Conservation (phyloP, 2,113 vertebrate genomes). For the Perca fluviatilis region DNA sequence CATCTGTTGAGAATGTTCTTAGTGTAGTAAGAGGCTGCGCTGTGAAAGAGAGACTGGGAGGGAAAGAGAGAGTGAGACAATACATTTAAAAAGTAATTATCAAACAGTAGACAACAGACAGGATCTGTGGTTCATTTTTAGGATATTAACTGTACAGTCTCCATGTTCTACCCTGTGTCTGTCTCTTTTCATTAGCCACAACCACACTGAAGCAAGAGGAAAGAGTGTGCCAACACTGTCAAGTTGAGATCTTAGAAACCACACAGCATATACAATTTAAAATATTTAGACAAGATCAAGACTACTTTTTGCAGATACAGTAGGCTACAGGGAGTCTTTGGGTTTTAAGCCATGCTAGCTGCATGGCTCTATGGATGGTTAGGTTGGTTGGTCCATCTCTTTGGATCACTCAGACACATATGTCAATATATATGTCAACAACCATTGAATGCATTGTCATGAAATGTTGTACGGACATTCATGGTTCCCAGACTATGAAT, state of each 20-base stretch:
- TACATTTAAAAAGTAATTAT: conserved; percentile 52
- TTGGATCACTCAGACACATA: too few species aligned
- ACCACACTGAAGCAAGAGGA: not conserved
- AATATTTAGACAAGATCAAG: not conserved
- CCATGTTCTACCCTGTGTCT: conserved; percentile 11
- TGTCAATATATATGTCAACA: too few species aligned
- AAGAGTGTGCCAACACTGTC: not conserved
- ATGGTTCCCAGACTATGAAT: too few species aligned
- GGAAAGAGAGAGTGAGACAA: conserved; percentile 29
- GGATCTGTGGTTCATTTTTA: conserved; percentile 35
- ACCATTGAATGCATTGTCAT: too few species aligned
- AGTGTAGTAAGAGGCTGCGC: not conserved
- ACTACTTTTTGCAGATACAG: not conserved
- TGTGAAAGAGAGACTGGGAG: conserved; percentile 18
- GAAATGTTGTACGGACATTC: too few species aligned
- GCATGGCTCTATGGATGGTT: not conserved
- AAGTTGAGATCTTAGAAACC: not conserved
- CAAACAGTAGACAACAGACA: conserved; percentile 12
- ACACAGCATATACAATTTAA: not conserved
- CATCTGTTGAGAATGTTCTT: conserved; percentile 39
- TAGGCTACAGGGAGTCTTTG: not conserved
- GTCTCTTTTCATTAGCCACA: conserved; percentile 28
- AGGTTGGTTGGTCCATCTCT: not conserved
- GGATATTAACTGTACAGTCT: conserved; percentile 41
- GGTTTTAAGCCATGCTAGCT: not conserved